Evolutionary conservation across 2,888 invertebrate genomes (phyloP), one percentile per base, ranked within the genome.

Genomic region (Tachystola acroxantha): DNA sequence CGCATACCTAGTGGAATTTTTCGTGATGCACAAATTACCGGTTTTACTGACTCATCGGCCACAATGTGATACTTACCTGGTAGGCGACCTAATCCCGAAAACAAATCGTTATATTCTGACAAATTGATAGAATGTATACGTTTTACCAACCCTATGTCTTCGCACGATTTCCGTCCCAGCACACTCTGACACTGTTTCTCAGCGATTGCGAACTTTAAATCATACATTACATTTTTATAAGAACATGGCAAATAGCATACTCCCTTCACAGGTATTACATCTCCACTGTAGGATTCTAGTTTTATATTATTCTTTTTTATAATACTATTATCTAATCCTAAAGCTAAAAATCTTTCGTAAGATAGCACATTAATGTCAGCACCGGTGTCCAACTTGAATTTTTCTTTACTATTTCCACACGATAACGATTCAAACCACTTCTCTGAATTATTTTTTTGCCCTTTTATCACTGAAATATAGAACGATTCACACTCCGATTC

Each of bases 351-450:
- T 24, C 9, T 14, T 11, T 14, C 16, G 5, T 28, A 31, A n/a
- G 35, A 40, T 5, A 40, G 7, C 1, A 39, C 43, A 27, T 35
- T 38, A 20, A 37, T 11, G 10, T 37, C 34, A 5, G 39, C 33
- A 7, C 40, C 43, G 1, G 36, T 33, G 32, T 43, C 40, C 9
- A 40, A 10, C 20, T 44, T 39, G 36, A 41, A 41, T 12, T 35
- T 34, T 16, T 32, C 32, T 20, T 3, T 7, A 32, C 12, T 10
- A 7, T 34, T 26, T 10, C 16, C 26, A n/a, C 34, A 10, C 14
- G 6, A 14, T 16, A 25, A 34, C 7, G 32, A 20, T 13, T 32
- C 26, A 7, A n/a, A 26, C 34, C 26, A 34, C 10, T 34, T 7
- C 4, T 25, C 24, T 4, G 19, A 22, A 10, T 31, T 10, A 12